Percentiles rank a stretch among this genome's conserved stretches.
These are phyloP conservation scores for Zelostemma sp. DNA, from an alignment of 1,140 invertebrate species.

Conservation along the genomic window DNA sequence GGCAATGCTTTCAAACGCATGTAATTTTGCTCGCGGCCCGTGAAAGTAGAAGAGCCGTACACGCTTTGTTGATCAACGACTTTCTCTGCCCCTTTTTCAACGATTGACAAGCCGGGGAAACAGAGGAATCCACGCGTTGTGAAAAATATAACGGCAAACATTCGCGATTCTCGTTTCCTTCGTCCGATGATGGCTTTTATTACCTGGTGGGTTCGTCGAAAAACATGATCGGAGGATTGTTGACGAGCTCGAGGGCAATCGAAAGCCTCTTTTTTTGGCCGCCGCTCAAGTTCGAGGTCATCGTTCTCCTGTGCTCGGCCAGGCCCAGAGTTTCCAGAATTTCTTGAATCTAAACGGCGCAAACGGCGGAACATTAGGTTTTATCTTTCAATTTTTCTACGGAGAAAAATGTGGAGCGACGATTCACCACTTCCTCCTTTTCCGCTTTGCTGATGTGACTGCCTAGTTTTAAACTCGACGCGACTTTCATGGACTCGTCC, in stretches of 20 bases:
- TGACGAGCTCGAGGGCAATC: constrained; percentile 95
- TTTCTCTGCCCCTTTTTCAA: constrained; percentile 10
- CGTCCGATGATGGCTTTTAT: background rate
- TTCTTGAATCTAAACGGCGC: constrained; percentile 88
- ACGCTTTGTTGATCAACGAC: constrained; percentile 1
- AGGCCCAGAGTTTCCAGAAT: constrained; percentile 92
- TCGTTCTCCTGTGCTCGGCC: constrained; percentile 86
- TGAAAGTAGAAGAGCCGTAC: constrained; percentile 18
- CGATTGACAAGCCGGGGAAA: no score
- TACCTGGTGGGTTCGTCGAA: constrained; percentile 96
- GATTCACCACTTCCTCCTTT: constrained; percentile 86
- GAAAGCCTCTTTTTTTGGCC: constrained; percentile 97
- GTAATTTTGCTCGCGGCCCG: constrained; percentile 8
- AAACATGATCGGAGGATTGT: constrained; percentile 97
- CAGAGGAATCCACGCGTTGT: no score
- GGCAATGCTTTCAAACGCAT: background rate
- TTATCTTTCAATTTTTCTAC: no score
- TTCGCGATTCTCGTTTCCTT: no score
- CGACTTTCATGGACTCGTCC: constrained; percentile 93
- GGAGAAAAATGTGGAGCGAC: background rate
- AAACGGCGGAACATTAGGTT: no score
- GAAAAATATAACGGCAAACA: no score
- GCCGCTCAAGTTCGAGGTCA: constrained; percentile 91
- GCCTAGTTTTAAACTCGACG: constrained; percentile 90
- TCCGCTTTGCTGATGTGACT: constrained; percentile 77